These are phyloP conservation scores for Pseudomyrmex cubaensis DNA, from an alignment of 1,140 invertebrate genomes.

Conservation along the genomic window DNA sequence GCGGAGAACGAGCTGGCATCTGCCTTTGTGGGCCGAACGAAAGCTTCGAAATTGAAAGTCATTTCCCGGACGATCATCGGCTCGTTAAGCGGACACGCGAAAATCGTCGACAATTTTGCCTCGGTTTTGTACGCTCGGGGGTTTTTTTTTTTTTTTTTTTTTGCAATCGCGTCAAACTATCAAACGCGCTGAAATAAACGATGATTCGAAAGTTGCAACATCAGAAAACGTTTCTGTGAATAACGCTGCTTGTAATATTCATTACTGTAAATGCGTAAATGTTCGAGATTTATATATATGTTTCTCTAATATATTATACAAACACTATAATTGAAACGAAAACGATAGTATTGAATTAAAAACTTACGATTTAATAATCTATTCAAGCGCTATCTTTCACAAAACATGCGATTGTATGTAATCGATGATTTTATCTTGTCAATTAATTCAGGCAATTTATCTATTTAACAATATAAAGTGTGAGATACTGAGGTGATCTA, in stretches of 20 bases:
- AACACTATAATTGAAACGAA: not conserved
- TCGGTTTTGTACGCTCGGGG: conserved; percentile 5
- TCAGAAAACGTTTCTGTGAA: conserved; percentile 1
- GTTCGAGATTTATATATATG: not conserved
- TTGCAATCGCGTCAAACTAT: not conserved
- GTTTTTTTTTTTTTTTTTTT: not conserved
- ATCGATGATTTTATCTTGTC: not conserved
- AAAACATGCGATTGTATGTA: conserved; percentile 4
- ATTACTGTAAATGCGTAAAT: not conserved
- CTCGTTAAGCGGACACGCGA: conserved; percentile 67
- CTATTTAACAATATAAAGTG: not conserved
- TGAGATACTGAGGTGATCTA: not conserved
- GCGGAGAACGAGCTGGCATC: conserved; percentile 72
- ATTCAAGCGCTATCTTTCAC: not conserved
- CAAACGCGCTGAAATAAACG: not conserved
- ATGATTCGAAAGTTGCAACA: not conserved
- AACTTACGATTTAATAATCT: not conserved
- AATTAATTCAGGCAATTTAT: conserved; percentile 15
- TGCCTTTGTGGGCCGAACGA: conserved; percentile 70
- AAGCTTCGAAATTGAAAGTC: conserved; percentile 78
- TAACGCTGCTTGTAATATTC: not conserved
- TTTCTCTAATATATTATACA: not conserved
- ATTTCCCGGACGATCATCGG: conserved; percentile 75
- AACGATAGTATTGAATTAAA: not conserved
- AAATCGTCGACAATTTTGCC: conserved; percentile 48